Conservation (phyloP, 1,140 invertebrate species). For the Diabrotica undecimpunctata region DNA sequence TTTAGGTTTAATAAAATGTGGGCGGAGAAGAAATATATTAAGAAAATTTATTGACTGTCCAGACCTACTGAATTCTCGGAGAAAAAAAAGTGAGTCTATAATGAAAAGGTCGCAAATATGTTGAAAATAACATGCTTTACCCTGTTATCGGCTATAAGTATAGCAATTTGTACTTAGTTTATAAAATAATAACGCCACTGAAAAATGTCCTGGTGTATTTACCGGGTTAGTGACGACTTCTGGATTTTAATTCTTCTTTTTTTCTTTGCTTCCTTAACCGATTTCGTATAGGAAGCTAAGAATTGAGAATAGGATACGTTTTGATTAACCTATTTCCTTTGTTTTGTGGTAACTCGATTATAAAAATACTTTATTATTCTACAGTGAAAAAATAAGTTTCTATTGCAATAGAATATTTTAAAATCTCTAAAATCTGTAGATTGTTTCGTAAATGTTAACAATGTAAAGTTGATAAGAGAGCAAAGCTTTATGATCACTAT, state of each 20-base stretch:
- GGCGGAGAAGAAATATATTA: slow-evolving; percentile 37
- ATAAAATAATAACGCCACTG: slow-evolving; percentile 30
- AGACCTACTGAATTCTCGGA: slow-evolving; percentile 29
- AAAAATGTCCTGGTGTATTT: slow-evolving; percentile 23
- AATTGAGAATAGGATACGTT: too few relatives aligned
- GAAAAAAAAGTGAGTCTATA: slow-evolving; percentile 26
- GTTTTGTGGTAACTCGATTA: too few relatives aligned
- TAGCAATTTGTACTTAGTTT: slow-evolving; percentile 39
- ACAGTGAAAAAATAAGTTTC: too few relatives aligned
- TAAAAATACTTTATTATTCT: too few relatives aligned
- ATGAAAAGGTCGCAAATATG: slow-evolving; percentile 37
- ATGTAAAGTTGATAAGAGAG: too few relatives aligned
- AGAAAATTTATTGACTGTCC: slow-evolving; percentile 38
- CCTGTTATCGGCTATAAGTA: slow-evolving; percentile 39
- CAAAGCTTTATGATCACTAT: too few relatives aligned
- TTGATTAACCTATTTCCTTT: too few relatives aligned
- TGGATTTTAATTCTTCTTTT: not conserved
- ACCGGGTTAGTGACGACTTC: not conserved
- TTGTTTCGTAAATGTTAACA: too few relatives aligned
- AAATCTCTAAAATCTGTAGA: too few relatives aligned
- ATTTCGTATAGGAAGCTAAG: too few relatives aligned
- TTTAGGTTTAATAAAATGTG: slow-evolving; percentile 32
- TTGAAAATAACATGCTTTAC: slow-evolving; percentile 39
- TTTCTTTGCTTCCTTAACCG: not conserved
- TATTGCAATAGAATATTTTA: too few relatives aligned